Conservation (phyloP, 2,797 vertebrate species). For the Mallotus villosus region DNA sequence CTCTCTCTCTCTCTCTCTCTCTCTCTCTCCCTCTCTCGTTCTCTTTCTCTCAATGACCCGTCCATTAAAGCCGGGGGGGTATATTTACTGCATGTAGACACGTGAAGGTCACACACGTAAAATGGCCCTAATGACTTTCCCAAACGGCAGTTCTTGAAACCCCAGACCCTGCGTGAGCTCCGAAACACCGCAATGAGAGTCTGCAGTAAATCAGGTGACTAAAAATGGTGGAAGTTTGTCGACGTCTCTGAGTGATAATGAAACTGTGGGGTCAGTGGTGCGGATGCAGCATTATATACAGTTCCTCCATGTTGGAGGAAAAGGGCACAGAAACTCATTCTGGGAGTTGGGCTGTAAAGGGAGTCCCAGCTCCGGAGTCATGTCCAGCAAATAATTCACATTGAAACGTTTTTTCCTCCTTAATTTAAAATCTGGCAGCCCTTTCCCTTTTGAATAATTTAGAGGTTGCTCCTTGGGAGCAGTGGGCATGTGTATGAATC, state of each 20-base stretch:
- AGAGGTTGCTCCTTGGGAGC: slow-evolving; percentile 64
- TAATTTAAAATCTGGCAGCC: slow-evolving; percentile 73
- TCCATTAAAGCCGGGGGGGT: slow-evolving; percentile 51
- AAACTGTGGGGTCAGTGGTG: slow-evolving; percentile 30
- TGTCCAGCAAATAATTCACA: slow-evolving; percentile 74
- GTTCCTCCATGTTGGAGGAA: slow-evolving; percentile 32
- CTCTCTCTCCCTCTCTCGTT: slow-evolving; percentile 34
- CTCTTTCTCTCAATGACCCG: slow-evolving; percentile 37
- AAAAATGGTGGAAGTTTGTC: slow-evolving; percentile 14
- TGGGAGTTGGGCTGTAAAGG: slow-evolving; percentile 68
- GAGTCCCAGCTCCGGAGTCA: slow-evolving; percentile 67
- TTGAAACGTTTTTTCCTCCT: slow-evolving; percentile 77
- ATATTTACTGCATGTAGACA: slow-evolving; percentile 80
- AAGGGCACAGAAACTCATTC: slow-evolving; percentile 48
- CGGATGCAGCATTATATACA: slow-evolving; percentile 36
- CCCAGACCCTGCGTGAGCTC: slow-evolving; percentile 11
- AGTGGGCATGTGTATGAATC: slow-evolving; percentile 65
- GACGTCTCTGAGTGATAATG: slow-evolving; percentile 20
- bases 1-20: slow-evolving; percentile 35
- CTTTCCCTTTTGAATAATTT: slow-evolving; percentile 69
- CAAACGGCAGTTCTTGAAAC: slow-evolving; percentile 66
- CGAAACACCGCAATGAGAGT: slow-evolving; percentile 31
- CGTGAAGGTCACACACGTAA: slow-evolving; percentile 76
- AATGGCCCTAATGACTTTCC: slow-evolving; percentile 75
- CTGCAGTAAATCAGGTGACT: slow-evolving; percentile 33